Percentiles rank a stretch among this genome's conserved stretches.
phyloP scores from a whole-genome alignment of 2,113 vertebrate genomes.

The Trogon surrucura region DNA sequence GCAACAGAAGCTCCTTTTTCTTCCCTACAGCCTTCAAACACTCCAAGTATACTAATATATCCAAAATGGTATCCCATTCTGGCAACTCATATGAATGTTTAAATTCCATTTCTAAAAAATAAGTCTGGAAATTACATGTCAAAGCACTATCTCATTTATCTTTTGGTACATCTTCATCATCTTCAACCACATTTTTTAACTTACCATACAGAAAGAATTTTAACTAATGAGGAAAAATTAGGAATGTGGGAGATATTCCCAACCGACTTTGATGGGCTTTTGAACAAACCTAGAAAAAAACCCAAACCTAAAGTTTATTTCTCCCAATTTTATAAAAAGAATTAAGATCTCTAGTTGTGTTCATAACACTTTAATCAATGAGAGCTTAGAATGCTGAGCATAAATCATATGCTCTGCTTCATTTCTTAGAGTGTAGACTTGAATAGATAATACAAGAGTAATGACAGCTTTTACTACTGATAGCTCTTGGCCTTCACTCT shows the following conservation, averaged over 20 bases:
- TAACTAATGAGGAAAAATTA: not conserved
- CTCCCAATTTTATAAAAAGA: too few species aligned
- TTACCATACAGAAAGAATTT: not conserved
- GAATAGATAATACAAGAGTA: not conserved
- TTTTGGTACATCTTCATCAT: not conserved
- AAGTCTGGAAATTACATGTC: not conserved
- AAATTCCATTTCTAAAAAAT: not conserved
- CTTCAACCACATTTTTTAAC: not conserved
- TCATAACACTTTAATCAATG: not conserved
- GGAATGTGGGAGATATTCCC: not conserved
- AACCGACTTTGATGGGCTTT: not conserved
- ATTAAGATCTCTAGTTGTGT: not conserved
- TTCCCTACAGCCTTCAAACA: not conserved
- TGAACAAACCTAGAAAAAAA: not conserved
- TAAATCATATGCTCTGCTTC: not conserved
- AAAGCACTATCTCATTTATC: not conserved
- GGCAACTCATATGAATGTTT: not conserved
- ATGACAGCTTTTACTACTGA: not conserved
- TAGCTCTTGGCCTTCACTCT: not conserved
- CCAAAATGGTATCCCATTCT: not conserved
- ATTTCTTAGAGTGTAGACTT: not conserved
- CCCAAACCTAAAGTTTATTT: not conserved
- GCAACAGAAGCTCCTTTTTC: not conserved
- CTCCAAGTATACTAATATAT: not conserved
- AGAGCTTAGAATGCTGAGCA: not conserved